Base-by-base conservation (phyloP, 2,113 vertebrate species). In the Oxyruncus cristatus region DNA sequence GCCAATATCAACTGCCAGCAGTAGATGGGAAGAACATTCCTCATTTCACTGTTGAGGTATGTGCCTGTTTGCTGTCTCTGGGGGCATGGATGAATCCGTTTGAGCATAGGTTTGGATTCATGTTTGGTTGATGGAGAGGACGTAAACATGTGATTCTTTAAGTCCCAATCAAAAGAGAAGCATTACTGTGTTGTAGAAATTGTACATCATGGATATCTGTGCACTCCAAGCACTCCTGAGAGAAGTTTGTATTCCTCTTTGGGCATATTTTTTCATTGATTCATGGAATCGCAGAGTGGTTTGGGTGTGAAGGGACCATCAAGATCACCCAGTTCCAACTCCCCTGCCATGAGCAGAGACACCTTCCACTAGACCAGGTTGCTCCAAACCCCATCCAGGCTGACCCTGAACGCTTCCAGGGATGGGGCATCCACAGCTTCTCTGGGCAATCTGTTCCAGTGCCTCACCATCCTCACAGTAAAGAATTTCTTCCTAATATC, bases 401-500 rank as follows among this genome's bases (percentile, higher is more conserved):
- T 0, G 0, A 8, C n/a, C 11, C 53, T 46, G 6, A 26, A n/a
- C 23, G n/a, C 7, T 61, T 53, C 24, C 8, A 68, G 20, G 16
- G 16, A n/a, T 53, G n/a, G 24, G 23, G 39, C 33, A 6, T 20
- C 15, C 23, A 28, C 68, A 67, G 37, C 14, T 15, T 52, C 9
- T 52, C 28, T 39, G 33, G 44, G 33, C 33, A 74, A 21, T 8
- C 7, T 46, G 15, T 59, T 37, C 28, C 52, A n/a, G 8, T 6
- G 23, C 5, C 44, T 74, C 19, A 14, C 3, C 7, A 26, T 24
- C 3, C 7, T 33, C 9, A 28, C 4, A 58, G 11, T 35, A 30
- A 67, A 67, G 27, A n/a, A 7, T 17, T 52, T 56, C 58, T 67
- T 4, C 33, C 37, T 52, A 13, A 39, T 67, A 39, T 6, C 28